Evolutionary conservation across 2,888 invertebrate genomes (phyloP).

Genomic region (Acleris laterana): DNA sequence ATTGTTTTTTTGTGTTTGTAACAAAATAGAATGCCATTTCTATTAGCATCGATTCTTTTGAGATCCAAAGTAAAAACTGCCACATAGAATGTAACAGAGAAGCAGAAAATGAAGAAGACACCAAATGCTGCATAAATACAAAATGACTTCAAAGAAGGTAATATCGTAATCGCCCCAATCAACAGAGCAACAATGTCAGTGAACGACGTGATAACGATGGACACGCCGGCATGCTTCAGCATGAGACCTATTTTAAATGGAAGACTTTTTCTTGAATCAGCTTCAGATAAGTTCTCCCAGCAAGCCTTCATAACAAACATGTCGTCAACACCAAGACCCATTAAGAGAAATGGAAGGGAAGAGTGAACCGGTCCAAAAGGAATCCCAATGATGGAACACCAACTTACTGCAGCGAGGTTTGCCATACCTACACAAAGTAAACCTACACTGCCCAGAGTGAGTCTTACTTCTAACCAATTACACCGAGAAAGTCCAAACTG

Average conservation of each 20-base stretch:
- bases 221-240: conserved; percentile 92
- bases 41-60: conserved; percentile 83
- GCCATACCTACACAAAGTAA: conserved; percentile 89
- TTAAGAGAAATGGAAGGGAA: conserved; percentile 91
- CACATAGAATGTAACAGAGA: conserved; percentile 92
- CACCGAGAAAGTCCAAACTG: conserved; percentile 88
- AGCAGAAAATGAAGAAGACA: conserved; percentile 89
- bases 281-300: conserved; percentile 87
- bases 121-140: conserved; percentile 92
- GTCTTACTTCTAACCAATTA: conserved; percentile 89
- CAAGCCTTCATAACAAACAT: conserved; percentile 93
- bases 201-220: conserved; percentile 92
- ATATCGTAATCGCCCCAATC: conserved; percentile 90
- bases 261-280: conserved; percentile 80
- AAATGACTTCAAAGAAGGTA: conserved; percentile 92
- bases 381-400: conserved; percentile 88
- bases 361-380: conserved; percentile 93
- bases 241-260: conserved; percentile 88
- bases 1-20: conserved; percentile 85
- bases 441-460: conserved; percentile 88
- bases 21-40: conserved; percentile 88
- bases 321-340: conserved; percentile 93
- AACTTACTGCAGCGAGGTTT: conserved; percentile 87
- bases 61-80: conserved; percentile 91
- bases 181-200: conserved; percentile 92